Evolutionary conservation across 2,797 vertebrate species (phyloP).

Genomic region (Nannoperca obscura): DNA sequence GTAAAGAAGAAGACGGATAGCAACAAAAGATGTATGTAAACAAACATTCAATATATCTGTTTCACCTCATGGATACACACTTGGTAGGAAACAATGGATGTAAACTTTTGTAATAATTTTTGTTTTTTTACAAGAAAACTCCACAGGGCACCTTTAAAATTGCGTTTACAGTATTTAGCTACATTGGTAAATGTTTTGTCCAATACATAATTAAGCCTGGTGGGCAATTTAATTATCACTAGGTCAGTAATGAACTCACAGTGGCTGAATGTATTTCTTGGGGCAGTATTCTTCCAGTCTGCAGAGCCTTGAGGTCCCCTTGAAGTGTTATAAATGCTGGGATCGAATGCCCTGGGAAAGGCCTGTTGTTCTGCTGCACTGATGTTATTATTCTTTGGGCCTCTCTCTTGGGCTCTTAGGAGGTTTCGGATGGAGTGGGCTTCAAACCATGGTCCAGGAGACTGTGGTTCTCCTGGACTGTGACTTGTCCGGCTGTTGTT

Average conservation of each 20-base stretch:
- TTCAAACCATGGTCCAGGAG: conserved; percentile 79
- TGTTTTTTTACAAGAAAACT: not conserved
- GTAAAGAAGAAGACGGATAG: not conserved
- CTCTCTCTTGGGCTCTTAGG: conserved; percentile 79
- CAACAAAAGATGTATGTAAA: not conserved
- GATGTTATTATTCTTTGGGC: conserved; percentile 77
- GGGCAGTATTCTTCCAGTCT: conserved; percentile 73
- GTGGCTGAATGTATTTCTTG: conserved; percentile 77
- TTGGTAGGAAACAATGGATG: not conserved
- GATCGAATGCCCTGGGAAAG: conserved; percentile 72
- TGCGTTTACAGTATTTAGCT: not conserved
- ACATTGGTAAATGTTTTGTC: not conserved
- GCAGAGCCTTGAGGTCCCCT: conserved; percentile 62
- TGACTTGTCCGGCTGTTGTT: conserved; percentile 71
- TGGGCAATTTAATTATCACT: not conserved
- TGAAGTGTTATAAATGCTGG: conserved; percentile 71
- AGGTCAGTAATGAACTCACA: conserved; percentile 72
- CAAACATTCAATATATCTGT: not conserved
- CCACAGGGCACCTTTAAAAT: not conserved
- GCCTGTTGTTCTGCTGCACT: conserved; percentile 72
- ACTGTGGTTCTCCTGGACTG: conserved; percentile 65
- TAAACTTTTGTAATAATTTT: not conserved
- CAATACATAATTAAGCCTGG: not conserved
- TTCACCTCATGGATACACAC: not conserved
- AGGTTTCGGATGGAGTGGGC: conserved; percentile 79